Base-by-base conservation (phyloP, 2,113 vertebrate species). In the Nycticorax nycticorax region DNA sequence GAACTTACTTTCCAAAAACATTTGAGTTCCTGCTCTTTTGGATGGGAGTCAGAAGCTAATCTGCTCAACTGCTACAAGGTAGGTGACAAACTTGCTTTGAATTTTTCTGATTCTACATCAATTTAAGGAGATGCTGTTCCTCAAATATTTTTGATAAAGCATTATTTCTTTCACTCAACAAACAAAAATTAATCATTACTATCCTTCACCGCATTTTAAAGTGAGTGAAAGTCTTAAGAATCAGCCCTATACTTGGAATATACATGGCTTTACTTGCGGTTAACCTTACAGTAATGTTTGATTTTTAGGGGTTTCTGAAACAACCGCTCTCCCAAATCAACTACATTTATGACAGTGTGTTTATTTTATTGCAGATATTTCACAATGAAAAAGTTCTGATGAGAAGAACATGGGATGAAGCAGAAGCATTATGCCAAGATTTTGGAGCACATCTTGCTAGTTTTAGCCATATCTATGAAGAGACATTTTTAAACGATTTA, bases 321-420 rank as follows among this genome's bases (percentile, higher is more conserved):
- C 47, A 67, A 11, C 15, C 63, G 26, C 30, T 89, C 2, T 95
- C 39, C 69, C 50, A 73, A 94, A 85, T 57, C 30, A 67, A 7
- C 45, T 59, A 3, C 5, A 9, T 88, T 93, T 79, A 72, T 60
- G 37, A 22, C 9, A 39, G n/a, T 62, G n/a, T 62, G 30, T 68
- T 89, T 76, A 47, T 92, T 89, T 96, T 80, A 71, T 96, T 92
- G n/a, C 88, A 99, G 99, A 98, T 99, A 93, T 99, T 99, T 97
- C 99, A 99, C 69, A 98, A 97, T 80, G 99, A 99, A 97, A 99
- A 99, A 92, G 98, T 99, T 85, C 89, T 99, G 67, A 99, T 98
- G 98, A 99, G 98, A 93, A 99, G 99, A 94, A 98, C 99, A 6
- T 99, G 99, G 99, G 96, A 98, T 53, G 99, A 99, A 96, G 99